Percentiles rank a stretch among this genome's conserved stretches.
Conservation (phyloP, 2,113 vertebrate genomes). For the Zosterops borbonicus region DNA sequence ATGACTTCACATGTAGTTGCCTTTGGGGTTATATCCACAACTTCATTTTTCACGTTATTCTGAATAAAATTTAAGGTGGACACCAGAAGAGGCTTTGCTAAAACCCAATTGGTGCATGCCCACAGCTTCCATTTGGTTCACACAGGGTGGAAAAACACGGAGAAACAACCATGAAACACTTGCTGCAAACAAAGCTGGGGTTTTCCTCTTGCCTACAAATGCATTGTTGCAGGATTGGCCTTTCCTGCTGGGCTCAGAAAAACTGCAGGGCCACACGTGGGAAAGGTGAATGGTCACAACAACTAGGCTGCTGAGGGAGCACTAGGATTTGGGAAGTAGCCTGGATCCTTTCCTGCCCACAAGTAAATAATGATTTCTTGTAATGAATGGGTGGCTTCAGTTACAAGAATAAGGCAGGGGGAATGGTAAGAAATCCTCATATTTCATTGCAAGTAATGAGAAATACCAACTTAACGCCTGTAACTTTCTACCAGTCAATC, state of each 20-base stretch:
- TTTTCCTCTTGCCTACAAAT: neutral
- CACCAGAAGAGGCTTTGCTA: neutral
- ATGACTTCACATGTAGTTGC: slow-evolving; percentile 53
- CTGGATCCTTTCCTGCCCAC: neutral
- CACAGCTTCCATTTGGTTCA: neutral
- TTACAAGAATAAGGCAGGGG: neutral
- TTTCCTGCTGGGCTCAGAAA: neutral
- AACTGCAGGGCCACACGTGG: fast-evolving
- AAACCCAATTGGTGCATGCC: neutral
- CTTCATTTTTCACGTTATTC: neutral
- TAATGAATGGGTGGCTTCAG: neutral
- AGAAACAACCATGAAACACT: neutral
- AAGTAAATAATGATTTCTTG: slow-evolving; percentile 11
- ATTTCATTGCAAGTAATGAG: slow-evolving; percentile 34
- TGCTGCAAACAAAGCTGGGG: neutral
- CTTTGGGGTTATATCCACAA: slow-evolving; percentile 33
- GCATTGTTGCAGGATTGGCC: neutral
- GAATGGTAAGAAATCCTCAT: slow-evolving; percentile 12
- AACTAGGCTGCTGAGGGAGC: neutral
- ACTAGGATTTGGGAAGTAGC: neutral
- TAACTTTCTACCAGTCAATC: slow-evolving; percentile 12
- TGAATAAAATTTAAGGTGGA: slow-evolving; percentile 62
- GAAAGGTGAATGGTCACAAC: neutral
- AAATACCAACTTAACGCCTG: slow-evolving; percentile 50
- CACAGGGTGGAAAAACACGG: neutral